These are phyloP conservation scores for Myotis myotis DNA, from an alignment of 2,797 vertebrate genomes.

Conservation along the genomic window DNA sequence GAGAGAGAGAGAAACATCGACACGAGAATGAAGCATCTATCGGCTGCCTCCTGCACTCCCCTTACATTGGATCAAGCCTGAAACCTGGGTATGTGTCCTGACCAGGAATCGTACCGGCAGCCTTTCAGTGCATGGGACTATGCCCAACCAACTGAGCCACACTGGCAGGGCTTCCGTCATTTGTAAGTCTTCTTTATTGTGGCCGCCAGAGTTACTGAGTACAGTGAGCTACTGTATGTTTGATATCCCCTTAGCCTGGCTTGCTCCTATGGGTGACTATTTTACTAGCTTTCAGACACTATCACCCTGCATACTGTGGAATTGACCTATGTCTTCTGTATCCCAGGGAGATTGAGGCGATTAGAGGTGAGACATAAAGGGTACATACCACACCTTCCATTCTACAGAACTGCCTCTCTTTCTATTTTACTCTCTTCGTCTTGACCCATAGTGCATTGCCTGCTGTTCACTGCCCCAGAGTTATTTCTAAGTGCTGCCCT, in stretches of 20 bases:
- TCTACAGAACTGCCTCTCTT: not conserved
- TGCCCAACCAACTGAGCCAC: too few relatives aligned
- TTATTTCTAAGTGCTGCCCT: not conserved
- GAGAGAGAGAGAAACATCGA: too few relatives aligned
- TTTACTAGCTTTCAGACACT: not conserved
- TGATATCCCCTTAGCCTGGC: not conserved
- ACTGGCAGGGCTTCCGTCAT: not conserved
- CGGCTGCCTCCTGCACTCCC: too few relatives aligned
- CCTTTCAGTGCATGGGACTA: too few relatives aligned
- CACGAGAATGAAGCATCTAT: too few relatives aligned
- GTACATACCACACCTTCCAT: not conserved
- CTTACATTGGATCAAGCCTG: too few relatives aligned
- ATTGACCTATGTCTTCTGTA: not conserved
- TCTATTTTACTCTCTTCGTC: not conserved
- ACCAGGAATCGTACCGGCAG: too few relatives aligned
- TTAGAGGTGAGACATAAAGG: not conserved
- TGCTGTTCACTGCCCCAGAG: too few relatives aligned
- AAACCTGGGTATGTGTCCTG: too few relatives aligned
- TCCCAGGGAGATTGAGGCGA: not conserved
- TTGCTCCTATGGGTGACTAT: not conserved
- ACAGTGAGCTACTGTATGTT: not conserved
- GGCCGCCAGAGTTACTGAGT: not conserved
- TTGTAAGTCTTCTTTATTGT: not conserved
- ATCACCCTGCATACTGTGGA: not conserved
- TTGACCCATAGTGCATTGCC: fast-evolving